Evolutionary conservation across 2,113 vertebrate genomes (phyloP), one percentile per base, ranked within the genome.

Genomic region (Laticauda colubrina): DNA sequence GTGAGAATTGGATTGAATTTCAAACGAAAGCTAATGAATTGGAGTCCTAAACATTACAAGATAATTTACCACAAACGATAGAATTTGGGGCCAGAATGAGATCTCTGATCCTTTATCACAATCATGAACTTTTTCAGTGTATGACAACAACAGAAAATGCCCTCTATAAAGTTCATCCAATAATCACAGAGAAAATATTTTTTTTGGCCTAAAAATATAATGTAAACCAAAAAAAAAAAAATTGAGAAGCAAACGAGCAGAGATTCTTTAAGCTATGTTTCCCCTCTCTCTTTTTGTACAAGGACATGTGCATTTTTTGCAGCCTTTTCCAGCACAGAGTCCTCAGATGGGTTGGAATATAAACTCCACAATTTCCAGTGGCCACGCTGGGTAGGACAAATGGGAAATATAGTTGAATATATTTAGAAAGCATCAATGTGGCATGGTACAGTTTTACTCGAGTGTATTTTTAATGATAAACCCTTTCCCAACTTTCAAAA

Each of bases 1-100:
- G 88, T 43, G 88, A 55, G 88, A 89, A 39, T 54, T 88, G 53
- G 57, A 89, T 43, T 89, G 88, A 89, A 90, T 69, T 51, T 64
- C 43, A 64, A 69, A 6, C 51, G 24, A 45, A 29, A 48, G 23
- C 39, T 45, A 43, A 57, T 89, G 55, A 43, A 10, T 43, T 57
- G 29, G 55, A 89, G 34, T 59, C 56, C 39, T 89, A 14, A 57
- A 26, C 24, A 45, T 34, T 24, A 39, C 69, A 69, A 91, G 53
- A 91, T 43, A 55, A 34, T 45, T 89, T 45, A 57, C 23, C 14
- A 0, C 8, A 39, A 2, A 64, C 54, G 14, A 45, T 48, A 51
- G 59, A 57, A 29, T 53, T 87, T 34, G 87, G 69, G 9, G 21
- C n/a, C 45, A 86, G 14, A 85, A 10, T 51, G 91, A 87, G 7